These are phyloP conservation scores for Schlechtendalia chinensis DNA, from an alignment of 1,140 invertebrate genomes.

Conservation along the genomic window DNA sequence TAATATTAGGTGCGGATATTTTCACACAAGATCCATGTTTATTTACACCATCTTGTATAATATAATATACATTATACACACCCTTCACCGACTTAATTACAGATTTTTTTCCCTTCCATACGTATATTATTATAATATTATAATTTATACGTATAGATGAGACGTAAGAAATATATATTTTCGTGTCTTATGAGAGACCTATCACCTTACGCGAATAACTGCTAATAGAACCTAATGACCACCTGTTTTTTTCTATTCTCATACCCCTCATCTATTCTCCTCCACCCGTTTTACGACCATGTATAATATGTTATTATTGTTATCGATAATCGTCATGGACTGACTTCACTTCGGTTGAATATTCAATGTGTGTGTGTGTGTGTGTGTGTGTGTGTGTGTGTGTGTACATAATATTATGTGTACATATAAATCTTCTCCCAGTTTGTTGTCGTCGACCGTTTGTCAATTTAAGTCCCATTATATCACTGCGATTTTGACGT, in stretches of 20 bases:
- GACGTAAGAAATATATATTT: too few relatives aligned
- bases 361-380: background rate
- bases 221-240: conserved; percentile 23
- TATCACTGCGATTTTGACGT: conserved; percentile 12
- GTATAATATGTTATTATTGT: background rate
- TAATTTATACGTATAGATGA: too few relatives aligned
- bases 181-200: conserved; percentile 4
- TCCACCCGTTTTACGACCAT: background rate
- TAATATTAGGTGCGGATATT: background rate
- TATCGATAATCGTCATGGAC: conserved; percentile 17
- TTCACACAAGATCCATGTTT: background rate
- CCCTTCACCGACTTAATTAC: conserved; percentile 14
- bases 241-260: background rate
- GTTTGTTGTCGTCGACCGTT: conserved; percentile 7
- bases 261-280: background rate
- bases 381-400: background rate
- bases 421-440: background rate
- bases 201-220: background rate
- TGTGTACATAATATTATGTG: too few relatives aligned
- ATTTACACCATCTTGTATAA: background rate
- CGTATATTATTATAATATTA: background rate
- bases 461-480: conserved; percentile 26
- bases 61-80: background rate
- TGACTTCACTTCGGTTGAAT: too few relatives aligned
- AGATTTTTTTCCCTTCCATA: background rate